Conservation (phyloP, 2,888 invertebrate species). For the Willowsia nigromaculata region DNA sequence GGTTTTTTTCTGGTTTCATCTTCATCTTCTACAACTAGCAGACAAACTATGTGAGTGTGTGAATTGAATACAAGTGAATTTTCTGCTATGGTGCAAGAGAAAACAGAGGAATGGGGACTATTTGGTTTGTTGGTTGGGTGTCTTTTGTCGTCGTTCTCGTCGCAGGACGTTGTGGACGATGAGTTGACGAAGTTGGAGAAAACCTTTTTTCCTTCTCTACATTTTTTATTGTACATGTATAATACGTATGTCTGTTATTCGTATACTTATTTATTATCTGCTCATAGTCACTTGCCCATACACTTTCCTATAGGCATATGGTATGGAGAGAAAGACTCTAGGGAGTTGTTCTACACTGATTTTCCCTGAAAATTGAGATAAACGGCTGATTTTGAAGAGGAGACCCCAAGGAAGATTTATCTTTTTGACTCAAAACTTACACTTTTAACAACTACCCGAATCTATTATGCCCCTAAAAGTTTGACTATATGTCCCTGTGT, state of each 20-base stretch:
- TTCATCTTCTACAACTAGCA: no score
- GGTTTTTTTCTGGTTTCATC: not conserved
- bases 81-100: not conserved
- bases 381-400: constrained; percentile 77
- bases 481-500: not conserved
- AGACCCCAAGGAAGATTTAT: constrained; percentile 73
- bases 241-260: not conserved
- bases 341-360: constrained; percentile 76
- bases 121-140: constrained; percentile 47
- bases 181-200: constrained; percentile 62
- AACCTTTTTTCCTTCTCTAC: constrained; percentile 11
- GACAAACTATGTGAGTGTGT: constrained; percentile 30
- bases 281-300: not conserved
- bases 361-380: constrained; percentile 77
- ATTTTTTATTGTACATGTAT: not conserved
- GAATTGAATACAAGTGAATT: constrained; percentile 29
- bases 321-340: constrained; percentile 39
- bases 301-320: constrained; percentile 19
- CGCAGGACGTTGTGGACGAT: constrained; percentile 47
- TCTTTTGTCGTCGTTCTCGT: constrained; percentile 33
- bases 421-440: constrained; percentile 69
- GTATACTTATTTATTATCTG: constrained; percentile 45
- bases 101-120: not conserved
- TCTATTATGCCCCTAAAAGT: constrained; percentile 13
- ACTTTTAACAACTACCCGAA: constrained; percentile 69